A percentile compares a stretch with the other conserved stretches of the same genome.
Evolutionary conservation across 2,113 vertebrate species (phyloP).

Genomic region (Tenebrosternarchus preto): DNA sequence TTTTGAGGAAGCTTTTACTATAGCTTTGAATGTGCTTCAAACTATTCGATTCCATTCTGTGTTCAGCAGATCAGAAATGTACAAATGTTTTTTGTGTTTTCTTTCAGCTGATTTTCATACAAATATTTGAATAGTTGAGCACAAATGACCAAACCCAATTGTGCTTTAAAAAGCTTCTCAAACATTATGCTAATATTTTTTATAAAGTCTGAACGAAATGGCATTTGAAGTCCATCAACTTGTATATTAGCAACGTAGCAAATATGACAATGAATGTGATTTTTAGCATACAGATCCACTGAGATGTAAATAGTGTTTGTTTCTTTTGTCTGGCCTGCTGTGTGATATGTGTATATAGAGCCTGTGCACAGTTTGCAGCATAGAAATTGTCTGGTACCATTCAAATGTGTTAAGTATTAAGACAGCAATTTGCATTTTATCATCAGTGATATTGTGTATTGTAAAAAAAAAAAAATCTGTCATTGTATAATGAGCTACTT

Average conservation of each 20-base stretch:
- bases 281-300: slow-evolving; percentile 36
- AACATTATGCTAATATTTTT: slow-evolving; percentile 63
- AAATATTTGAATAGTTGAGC: slow-evolving; percentile 52
- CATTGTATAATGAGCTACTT: background rate
- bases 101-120: background rate
- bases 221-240: slow-evolving; percentile 7
- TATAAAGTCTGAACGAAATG: slow-evolving; percentile 37
- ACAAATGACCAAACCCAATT: slow-evolving; percentile 48
- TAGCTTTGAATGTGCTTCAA: slow-evolving; percentile 46
- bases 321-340: slow-evolving; percentile 49
- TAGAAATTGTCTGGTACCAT: background rate
- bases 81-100: slow-evolving; percentile 19
- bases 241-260: slow-evolving; percentile 23
- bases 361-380: background rate
- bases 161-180: slow-evolving; percentile 57
- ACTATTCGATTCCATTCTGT: slow-evolving; percentile 3
- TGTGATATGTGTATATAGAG: slow-evolving; percentile 26
- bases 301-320: slow-evolving; percentile 41
- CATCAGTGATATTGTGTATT: background rate
- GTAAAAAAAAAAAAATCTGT: background rate
- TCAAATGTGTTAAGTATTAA: slow-evolving; percentile 27
- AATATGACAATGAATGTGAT: slow-evolving; percentile 50
- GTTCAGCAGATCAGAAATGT: background rate
- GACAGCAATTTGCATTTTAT: slow-evolving; percentile 9
- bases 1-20: slow-evolving; percentile 47